A percentile compares a stretch with the other conserved stretches of the same genome.
These are phyloP conservation scores for Eulimnadia texana DNA, from an alignment of 1,140 invertebrate genomes.

Conservation along the genomic window DNA sequence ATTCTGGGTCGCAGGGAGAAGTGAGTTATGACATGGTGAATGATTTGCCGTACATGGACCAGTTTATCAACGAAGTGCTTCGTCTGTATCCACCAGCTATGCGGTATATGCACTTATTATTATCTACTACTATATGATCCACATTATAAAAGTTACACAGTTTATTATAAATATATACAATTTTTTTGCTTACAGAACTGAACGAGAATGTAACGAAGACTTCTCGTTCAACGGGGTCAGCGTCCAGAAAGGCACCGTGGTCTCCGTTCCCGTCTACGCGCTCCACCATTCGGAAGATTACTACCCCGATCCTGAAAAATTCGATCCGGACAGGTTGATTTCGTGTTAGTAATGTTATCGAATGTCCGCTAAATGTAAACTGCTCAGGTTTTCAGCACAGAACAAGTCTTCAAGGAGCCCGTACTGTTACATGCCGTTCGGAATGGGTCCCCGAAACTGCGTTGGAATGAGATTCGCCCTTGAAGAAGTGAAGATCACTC, in stretches of 20 bases:
- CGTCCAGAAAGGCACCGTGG: constrained; percentile 35
- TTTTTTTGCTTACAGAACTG: too few species aligned
- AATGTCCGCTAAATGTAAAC: too few species aligned
- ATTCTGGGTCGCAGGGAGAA: constrained; percentile 27
- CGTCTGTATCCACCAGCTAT: constrained; percentile 35
- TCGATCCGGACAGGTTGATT: constrained; percentile 37
- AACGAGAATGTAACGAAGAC: constrained; percentile 19
- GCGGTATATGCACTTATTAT: constrained; percentile 12
- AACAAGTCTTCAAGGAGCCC: constrained; percentile 28
- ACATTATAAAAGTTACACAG: too few species aligned
- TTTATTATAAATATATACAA: too few species aligned
- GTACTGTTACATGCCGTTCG: constrained; percentile 40
- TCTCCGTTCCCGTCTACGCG: constrained; percentile 42
- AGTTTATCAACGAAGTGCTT: constrained; percentile 35
- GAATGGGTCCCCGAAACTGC: constrained; percentile 40
- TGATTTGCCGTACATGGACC: constrained; percentile 35
- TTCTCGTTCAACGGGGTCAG: constrained; percentile 23
- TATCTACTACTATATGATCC: too few species aligned
- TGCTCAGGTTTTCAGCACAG: too few species aligned
- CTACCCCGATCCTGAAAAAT: constrained; percentile 42
- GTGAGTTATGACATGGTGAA: constrained; percentile 44
- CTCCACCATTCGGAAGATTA: constrained; percentile 45
- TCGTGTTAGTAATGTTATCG: too few species aligned
- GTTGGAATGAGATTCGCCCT: constrained; percentile 35
- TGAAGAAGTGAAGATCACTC: constrained; percentile 23